These are phyloP conservation scores for Chrysolina haemoptera DNA, from an alignment of 2,888 invertebrate genomes.

Conservation along the genomic window DNA sequence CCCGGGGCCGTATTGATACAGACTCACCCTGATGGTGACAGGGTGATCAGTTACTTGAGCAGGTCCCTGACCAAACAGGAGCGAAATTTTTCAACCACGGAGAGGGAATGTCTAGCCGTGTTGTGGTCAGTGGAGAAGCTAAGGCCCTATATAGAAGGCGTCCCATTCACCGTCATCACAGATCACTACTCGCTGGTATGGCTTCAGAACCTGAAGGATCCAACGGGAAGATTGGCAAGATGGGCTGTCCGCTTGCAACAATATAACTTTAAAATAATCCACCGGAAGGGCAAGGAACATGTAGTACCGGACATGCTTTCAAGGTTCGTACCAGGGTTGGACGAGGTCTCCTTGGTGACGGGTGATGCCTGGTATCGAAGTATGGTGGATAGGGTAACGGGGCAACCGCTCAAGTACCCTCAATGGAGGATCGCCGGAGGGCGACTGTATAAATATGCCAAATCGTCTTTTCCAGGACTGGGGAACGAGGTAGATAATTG, in stretches of 20 bases:
- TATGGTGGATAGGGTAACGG: constrained; percentile 26
- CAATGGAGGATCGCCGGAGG: constrained; percentile 43
- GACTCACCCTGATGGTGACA: constrained; percentile 30
- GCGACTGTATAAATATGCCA: constrained; percentile 45
- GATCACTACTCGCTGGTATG: constrained; percentile 39
- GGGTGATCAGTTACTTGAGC: constrained; percentile 41
- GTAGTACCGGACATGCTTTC: constrained; percentile 39
- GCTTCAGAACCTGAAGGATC: constrained; percentile 39
- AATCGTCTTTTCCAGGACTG: constrained; percentile 34
- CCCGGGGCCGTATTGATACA: constrained; percentile 30
- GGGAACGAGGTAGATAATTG: constrained; percentile 26
- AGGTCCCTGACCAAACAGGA: constrained; percentile 38
- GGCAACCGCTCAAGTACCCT: constrained; percentile 40
- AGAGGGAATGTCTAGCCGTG: constrained; percentile 39
- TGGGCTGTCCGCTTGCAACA: constrained; percentile 38
- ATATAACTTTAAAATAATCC: constrained; percentile 46
- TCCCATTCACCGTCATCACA: constrained; percentile 39
- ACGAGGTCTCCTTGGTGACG: neutral
- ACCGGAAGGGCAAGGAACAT: constrained; percentile 37
- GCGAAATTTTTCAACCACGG: constrained; percentile 39
- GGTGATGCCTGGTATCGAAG: constrained; percentile 47
- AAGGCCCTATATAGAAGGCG: constrained; percentile 35
- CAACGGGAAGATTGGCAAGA: constrained; percentile 27
- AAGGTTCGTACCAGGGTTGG: constrained; percentile 24
- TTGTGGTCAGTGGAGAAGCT: constrained; percentile 41